A percentile compares a stretch with the other conserved stretches of the same genome.
Evolutionary conservation across 2,113 vertebrate species (phyloP).

Genomic region (Pygoscelis antarcticus): DNA sequence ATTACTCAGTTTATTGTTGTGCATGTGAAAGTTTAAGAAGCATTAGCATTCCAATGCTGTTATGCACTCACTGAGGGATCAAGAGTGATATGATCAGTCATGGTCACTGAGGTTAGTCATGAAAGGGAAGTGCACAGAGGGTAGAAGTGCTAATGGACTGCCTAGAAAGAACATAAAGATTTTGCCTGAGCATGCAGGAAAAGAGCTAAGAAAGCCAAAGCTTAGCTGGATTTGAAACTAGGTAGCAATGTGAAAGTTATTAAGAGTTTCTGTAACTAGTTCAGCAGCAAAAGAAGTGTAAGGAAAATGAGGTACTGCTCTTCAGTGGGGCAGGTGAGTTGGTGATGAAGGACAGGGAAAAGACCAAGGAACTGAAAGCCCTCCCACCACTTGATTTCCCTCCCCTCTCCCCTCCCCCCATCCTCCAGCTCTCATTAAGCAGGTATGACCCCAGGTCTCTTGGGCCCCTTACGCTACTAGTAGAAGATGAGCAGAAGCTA

Average conservation of each 20-base stretch:
- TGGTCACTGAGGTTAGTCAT: neutral
- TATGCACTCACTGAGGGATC: neutral
- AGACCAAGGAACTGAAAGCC: neutral
- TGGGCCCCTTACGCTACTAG: neutral
- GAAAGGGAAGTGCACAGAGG: neutral
- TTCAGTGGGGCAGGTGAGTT: neutral
- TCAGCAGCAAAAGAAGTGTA: neutral
- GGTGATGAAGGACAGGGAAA: neutral
- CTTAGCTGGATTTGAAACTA: neutral
- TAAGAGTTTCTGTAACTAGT: neutral
- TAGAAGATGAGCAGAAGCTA: neutral
- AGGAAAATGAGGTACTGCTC: neutral
- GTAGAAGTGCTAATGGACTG: neutral
- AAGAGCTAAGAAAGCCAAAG: neutral
- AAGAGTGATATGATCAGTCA: neutral
- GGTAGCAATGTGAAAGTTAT: neutral
- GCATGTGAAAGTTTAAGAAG: neutral
- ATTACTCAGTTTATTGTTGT: neutral
- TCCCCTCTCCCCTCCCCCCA: too few species aligned
- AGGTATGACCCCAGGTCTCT: neutral
- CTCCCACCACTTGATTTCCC: neutral
- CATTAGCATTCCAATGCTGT: neutral
- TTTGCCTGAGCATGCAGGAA: neutral
- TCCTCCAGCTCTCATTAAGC: neutral
- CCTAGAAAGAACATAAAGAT: neutral